Conservation (phyloP, 2,888 invertebrate species). For the Julus scandinavius region DNA sequence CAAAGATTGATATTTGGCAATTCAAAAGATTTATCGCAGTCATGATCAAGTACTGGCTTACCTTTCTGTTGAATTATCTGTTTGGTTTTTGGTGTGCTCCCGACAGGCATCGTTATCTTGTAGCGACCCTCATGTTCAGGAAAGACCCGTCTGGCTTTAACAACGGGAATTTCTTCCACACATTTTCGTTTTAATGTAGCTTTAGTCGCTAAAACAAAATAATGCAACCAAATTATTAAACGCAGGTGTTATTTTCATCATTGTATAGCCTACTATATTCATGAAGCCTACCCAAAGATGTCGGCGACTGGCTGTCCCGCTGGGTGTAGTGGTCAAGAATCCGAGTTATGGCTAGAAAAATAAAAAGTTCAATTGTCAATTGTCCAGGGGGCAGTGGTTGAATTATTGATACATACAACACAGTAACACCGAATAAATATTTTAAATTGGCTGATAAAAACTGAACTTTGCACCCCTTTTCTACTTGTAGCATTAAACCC, state of each 20-base stretch:
- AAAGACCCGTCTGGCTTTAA: conserved; percentile 59
- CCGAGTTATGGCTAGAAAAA: conserved; percentile 22
- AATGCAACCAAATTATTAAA: background rate
- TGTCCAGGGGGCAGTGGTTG: background rate
- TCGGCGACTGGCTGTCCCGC: background rate
- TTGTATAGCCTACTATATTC: no score
- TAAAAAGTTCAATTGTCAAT: background rate
- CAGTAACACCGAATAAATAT: background rate
- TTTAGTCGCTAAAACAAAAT: background rate
- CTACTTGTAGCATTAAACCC: background rate
- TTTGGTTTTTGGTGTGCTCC: conserved; percentile 66
- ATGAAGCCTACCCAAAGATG: background rate
- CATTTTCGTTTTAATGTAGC: conserved; percentile 59
- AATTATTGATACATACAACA: background rate
- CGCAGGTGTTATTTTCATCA: no score
- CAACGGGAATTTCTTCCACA: conserved; percentile 42
- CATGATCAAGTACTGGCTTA: background rate
- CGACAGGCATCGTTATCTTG: conserved; percentile 68
- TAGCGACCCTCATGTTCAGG: conserved; percentile 11
- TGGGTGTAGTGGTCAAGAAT: conserved; percentile 11
- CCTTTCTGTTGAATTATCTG: conserved; percentile 66
- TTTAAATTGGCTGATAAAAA: background rate
- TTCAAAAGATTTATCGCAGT: background rate
- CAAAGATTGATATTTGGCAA: background rate
- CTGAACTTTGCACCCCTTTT: no score